phyloP scores from a whole-genome alignment of 2,888 invertebrate genomes.

The Drosophila siamana region DNA sequence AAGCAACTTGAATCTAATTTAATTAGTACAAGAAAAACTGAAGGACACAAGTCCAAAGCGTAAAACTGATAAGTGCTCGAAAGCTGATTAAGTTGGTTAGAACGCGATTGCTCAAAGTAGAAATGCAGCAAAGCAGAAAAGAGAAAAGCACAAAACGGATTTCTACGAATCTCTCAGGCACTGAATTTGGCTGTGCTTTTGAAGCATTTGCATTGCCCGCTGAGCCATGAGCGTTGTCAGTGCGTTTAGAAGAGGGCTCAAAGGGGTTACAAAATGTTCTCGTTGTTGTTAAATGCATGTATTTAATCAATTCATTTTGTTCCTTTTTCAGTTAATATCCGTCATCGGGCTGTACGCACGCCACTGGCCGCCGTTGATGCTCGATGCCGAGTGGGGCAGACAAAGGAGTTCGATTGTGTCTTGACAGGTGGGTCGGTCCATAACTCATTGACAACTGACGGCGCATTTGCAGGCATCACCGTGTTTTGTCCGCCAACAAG shows the following conservation, averaged over 20 bases:
- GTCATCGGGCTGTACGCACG: not conserved
- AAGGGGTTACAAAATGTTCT: no score
- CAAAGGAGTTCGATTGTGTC: slow-evolving; percentile 17
- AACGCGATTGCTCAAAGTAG: slow-evolving; percentile 42
- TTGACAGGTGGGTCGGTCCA: slow-evolving; percentile 34
- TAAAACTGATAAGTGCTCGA: slow-evolving; percentile 43
- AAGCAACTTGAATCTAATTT: slow-evolving; percentile 65
- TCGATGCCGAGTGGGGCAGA: slow-evolving; percentile 28
- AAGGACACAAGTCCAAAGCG: slow-evolving; percentile 23
- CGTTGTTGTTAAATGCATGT: not conserved
- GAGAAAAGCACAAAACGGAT: slow-evolving; percentile 41
- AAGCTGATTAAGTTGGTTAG: slow-evolving; percentile 50
- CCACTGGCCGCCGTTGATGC: slow-evolving; percentile 15
- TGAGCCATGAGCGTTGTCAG: not conserved
- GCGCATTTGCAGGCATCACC: slow-evolving; percentile 7
- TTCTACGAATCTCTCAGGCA: slow-evolving; percentile 34
- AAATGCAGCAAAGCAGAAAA: slow-evolving; percentile 8
- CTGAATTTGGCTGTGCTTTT: slow-evolving; percentile 18
- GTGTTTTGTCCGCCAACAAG: slow-evolving; percentile 8
- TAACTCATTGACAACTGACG: slow-evolving; percentile 41
- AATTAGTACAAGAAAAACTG: slow-evolving; percentile 55
- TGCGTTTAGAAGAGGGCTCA: not conserved
- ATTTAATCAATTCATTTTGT: not conserved
- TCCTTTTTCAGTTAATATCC: not conserved
- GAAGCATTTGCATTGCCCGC: slow-evolving; percentile 33